Conservation (phyloP, 2,797 vertebrate species). For the Pangasius larnaudii region DNA sequence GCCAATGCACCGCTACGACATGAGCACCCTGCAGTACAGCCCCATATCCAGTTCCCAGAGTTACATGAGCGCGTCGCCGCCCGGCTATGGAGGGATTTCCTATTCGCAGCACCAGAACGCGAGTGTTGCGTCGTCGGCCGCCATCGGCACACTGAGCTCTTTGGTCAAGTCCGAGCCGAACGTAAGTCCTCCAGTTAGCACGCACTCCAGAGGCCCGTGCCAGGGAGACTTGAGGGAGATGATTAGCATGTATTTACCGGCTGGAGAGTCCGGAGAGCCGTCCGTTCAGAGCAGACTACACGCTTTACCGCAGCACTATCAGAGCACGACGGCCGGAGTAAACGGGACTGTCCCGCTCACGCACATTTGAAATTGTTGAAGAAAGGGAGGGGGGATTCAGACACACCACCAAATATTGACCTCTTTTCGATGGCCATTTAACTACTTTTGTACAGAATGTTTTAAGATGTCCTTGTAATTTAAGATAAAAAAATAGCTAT, state of each 20-base stretch:
- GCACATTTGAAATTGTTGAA: conserved; percentile 71
- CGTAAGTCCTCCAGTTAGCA: conserved; percentile 86
- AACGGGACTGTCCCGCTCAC: conserved; percentile 94
- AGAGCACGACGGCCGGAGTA: conserved; percentile 85
- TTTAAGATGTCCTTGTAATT: conserved; percentile 80
- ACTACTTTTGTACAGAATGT: conserved; percentile 76
- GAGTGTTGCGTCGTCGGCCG: conserved; percentile 83
- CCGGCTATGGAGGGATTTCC: conserved; percentile 89
- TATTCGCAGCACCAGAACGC: conserved; percentile 82
- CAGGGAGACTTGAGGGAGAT: conserved; percentile 96
- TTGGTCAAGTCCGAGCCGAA: conserved; percentile 93
- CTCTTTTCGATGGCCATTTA: conserved; percentile 63
- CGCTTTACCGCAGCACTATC: conserved; percentile 93
- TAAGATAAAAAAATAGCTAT: conserved; percentile 64
- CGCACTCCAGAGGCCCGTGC: conserved; percentile 85
- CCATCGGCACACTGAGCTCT: conserved; percentile 86
- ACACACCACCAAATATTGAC: conserved; percentile 76
- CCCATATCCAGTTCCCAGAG: conserved; percentile 92
- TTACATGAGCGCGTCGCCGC: conserved; percentile 94
- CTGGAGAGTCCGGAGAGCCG: conserved; percentile 83
- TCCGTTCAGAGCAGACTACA: conserved; percentile 89
- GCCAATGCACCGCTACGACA: conserved; percentile 91
- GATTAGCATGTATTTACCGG: conserved; percentile 94
- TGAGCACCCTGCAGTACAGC: conserved; percentile 90
- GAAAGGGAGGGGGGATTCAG: conserved; percentile 52